Conservation (phyloP, 2,113 vertebrate genomes). For the Propithecus coquereli region DNA sequence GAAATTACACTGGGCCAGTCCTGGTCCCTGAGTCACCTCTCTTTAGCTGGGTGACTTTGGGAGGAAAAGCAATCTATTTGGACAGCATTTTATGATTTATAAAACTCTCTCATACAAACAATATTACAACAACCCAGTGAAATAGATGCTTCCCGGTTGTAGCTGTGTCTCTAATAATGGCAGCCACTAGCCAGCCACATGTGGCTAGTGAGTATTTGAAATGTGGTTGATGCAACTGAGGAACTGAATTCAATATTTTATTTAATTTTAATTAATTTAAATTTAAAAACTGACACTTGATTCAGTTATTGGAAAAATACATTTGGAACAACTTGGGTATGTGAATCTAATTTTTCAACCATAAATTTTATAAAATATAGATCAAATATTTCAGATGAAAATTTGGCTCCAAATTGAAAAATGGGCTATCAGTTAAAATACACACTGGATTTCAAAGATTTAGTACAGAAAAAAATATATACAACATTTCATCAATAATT, state of each 20-base stretch:
- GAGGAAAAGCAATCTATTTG: not conserved
- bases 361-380: slow-evolving; percentile 35
- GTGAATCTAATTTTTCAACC: slow-evolving; percentile 22
- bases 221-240: not conserved
- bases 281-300: not conserved
- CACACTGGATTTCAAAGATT: slow-evolving; percentile 5
- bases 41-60: not conserved
- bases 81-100: not conserved
- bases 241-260: not conserved
- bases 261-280: slow-evolving; percentile 32
- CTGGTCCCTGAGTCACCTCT: not conserved
- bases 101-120: not conserved
- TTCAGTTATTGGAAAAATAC: not conserved
- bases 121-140: not conserved
- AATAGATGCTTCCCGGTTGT: not conserved
- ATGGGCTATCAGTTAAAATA: not conserved
- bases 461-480: not conserved
- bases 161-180: not conserved
- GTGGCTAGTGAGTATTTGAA: not conserved
- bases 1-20: not conserved
- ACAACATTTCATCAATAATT: not conserved
- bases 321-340: not conserved
- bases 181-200: not conserved
- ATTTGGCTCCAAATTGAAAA: slow-evolving; percentile 1
- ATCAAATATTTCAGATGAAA: slow-evolving; percentile 43